phyloP scores from a whole-genome alignment of 2,888 invertebrate species.

The Troilus luridus region DNA sequence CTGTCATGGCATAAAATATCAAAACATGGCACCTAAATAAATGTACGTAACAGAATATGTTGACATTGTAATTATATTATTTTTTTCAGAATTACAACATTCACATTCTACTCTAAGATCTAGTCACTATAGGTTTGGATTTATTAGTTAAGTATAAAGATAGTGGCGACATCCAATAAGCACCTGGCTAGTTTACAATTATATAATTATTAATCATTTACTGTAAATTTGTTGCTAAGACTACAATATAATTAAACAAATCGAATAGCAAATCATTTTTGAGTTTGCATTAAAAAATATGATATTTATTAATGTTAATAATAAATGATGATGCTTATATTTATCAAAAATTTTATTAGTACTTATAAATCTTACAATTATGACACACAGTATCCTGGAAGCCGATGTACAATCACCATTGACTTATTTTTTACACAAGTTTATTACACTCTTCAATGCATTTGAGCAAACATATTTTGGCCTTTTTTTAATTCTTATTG shows the following conservation, averaged over 20 bases:
- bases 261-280: not conserved
- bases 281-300: not conserved
- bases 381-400: constrained; percentile 44
- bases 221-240: not conserved
- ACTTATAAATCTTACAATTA: constrained; percentile 33
- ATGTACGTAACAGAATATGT: not conserved
- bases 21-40: constrained; percentile 50
- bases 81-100: constrained; percentile 29
- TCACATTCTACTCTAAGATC: constrained; percentile 42
- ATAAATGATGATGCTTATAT: constrained; percentile 19
- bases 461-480: constrained; percentile 49
- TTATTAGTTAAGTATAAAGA: constrained; percentile 37
- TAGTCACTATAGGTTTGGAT: constrained; percentile 1
- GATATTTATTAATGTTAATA: constrained; percentile 25
- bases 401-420: constrained; percentile 47
- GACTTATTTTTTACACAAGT: constrained; percentile 19
- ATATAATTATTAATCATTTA: constrained; percentile 21
- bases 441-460: constrained; percentile 26
- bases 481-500: not conserved
- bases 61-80: not conserved
- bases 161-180: constrained; percentile 48
- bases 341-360: constrained; percentile 43
- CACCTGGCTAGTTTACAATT: constrained; percentile 42
- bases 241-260: not conserved
- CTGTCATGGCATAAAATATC: constrained; percentile 43